phyloP scores from a whole-genome alignment of 2,797 vertebrate species.

The Smutsia temminckii region DNA sequence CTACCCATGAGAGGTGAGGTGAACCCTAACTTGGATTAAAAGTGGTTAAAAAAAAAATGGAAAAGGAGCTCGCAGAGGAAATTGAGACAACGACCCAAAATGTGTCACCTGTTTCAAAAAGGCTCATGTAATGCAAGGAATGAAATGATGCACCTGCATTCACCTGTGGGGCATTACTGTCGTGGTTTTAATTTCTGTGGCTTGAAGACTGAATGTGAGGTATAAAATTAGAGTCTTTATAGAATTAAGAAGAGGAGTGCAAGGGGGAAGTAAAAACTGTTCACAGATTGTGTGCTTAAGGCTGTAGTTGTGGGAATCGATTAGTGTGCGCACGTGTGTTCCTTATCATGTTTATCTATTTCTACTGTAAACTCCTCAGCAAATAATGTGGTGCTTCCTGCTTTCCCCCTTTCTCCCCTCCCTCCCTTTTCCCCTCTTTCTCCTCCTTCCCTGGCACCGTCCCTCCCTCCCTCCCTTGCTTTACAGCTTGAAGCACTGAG shows the following conservation, averaged over 20 bases:
- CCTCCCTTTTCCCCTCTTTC: neutral
- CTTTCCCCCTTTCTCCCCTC: neutral
- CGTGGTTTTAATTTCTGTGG: neutral
- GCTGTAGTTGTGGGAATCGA: neutral
- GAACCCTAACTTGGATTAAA: neutral
- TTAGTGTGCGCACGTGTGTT: neutral
- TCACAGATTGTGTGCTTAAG: neutral
- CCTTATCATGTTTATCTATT: neutral
- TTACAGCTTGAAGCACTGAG: neutral
- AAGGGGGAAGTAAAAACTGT: neutral
- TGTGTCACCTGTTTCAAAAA: neutral
- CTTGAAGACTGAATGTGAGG: neutral
- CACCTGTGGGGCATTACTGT: neutral
- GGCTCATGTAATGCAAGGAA: neutral
- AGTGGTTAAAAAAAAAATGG: neutral
- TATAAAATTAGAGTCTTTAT: neutral
- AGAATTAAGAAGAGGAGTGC: neutral
- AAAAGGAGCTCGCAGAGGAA: neutral
- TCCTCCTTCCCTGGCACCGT: rapidly evolving
- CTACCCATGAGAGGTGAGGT: neutral
- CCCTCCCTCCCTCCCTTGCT: neutral
- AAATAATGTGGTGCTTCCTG: neutral
- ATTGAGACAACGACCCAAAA: neutral
- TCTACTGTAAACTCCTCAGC: neutral
- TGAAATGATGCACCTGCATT: neutral